Evolutionary conservation across 1,140 invertebrate genomes (phyloP).

Genomic region (Drosophila watanabei): DNA sequence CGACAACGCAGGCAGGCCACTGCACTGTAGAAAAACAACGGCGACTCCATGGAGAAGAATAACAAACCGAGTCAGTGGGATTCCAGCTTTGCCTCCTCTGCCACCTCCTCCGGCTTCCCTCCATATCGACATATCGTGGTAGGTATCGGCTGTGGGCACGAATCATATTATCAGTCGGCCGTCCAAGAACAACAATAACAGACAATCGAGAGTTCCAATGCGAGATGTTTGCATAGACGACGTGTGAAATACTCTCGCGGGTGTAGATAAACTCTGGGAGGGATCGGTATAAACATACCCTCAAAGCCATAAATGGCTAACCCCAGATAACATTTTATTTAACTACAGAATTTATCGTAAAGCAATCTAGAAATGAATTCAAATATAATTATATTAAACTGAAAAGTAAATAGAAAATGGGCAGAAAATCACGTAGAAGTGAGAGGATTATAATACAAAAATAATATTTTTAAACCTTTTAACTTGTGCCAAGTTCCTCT

Average conservation of each 20-base stretch:
- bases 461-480: not conserved
- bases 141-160: slow-evolving; percentile 55
- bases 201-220: slow-evolving; percentile 39
- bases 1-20: slow-evolving; percentile 63
- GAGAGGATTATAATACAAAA: not conserved
- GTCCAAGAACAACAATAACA: slow-evolving; percentile 52
- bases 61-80: slow-evolving; percentile 60
- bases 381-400: slow-evolving; percentile 3
- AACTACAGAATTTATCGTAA: not conserved
- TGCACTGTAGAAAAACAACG: slow-evolving; percentile 63
- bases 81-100: not conserved
- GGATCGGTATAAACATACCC: not conserved
- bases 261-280: slow-evolving; percentile 3
- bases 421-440: not conserved
- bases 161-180: slow-evolving; percentile 71
- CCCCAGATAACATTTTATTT: slow-evolving; percentile 6
- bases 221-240: slow-evolving; percentile 28
- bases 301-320: slow-evolving; percentile 19
- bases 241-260: slow-evolving; percentile 47
- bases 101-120: not conserved
- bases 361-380: not conserved
- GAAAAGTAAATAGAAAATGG: not conserved
- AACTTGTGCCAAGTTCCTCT: not conserved
- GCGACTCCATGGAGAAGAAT: slow-evolving; percentile 25
- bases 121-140: slow-evolving; percentile 38